phyloP scores from a whole-genome alignment of 2,888 invertebrate species.

The Campaea margaritaria region DNA sequence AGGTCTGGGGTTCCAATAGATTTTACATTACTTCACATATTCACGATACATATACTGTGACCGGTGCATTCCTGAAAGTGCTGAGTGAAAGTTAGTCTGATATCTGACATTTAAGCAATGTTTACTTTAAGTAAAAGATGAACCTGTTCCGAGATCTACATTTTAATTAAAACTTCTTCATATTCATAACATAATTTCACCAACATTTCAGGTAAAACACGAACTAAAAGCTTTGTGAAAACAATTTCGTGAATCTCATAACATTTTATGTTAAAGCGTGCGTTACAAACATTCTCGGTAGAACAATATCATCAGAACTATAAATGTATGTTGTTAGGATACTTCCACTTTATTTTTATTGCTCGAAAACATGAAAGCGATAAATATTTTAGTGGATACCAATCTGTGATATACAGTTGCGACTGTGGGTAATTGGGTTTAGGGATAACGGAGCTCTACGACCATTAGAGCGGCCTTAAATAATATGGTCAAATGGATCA shows the following conservation, averaged over 20 bases:
- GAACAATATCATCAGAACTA: constrained; percentile 27
- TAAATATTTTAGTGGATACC: constrained; percentile 25
- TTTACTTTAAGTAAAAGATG: neutral
- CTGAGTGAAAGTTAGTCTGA: no score
- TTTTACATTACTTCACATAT: no score
- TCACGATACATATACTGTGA: no score
- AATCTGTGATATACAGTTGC: constrained; percentile 1
- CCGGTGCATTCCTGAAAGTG: no score
- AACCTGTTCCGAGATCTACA: neutral
- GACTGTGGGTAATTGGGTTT: neutral
- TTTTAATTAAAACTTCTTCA: constrained; percentile 14
- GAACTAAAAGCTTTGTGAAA: constrained; percentile 16
- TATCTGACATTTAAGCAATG: no score
- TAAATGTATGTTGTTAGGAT: constrained; percentile 21
- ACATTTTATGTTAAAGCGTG: constrained; percentile 27
- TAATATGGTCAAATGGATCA: no score
- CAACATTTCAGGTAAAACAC: constrained; percentile 14
- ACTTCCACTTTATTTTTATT: constrained; percentile 26
- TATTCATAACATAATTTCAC: constrained; percentile 1
- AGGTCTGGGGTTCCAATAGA: no score
- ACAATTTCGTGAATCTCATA: constrained; percentile 22
- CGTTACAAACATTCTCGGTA: constrained; percentile 17
- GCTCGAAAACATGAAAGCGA: constrained; percentile 20
- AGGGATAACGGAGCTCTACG: neutral
- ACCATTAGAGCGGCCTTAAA: neutral